These are phyloP conservation scores for Oxyruncus cristatus DNA, from an alignment of 2,113 vertebrate species.

Conservation along the genomic window DNA sequence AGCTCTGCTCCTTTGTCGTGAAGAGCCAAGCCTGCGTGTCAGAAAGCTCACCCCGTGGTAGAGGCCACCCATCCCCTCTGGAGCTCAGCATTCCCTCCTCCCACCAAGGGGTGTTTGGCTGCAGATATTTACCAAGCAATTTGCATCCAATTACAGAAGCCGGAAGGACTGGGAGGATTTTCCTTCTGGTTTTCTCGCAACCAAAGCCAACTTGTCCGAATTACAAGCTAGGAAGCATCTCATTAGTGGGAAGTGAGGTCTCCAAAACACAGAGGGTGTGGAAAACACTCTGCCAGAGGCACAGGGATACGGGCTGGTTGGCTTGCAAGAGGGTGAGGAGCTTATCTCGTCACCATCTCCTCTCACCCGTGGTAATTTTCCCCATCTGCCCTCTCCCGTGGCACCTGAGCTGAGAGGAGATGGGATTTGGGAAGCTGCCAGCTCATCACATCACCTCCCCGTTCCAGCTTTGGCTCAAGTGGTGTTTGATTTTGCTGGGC, in stretches of 20 bases:
- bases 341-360: not conserved
- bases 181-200: slow-evolving; percentile 31
- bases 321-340: not conserved
- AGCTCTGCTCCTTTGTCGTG: not conserved
- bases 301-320: not conserved
- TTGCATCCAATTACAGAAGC: slow-evolving; percentile 27
- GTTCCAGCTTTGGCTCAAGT: not conserved
- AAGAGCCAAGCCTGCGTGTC: not conserved
- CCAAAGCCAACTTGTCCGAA: not conserved
- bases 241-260: slow-evolving; percentile 38
- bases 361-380: not conserved
- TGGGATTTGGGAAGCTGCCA: not conserved
- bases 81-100: not conserved
- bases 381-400: not conserved
- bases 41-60: not conserved
- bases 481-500: not conserved
- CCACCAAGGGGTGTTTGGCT: not conserved
- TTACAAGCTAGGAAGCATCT: slow-evolving; percentile 47
- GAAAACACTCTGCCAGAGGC: not conserved
- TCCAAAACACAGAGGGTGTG: not conserved
- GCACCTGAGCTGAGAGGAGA: not conserved
- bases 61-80: not conserved
- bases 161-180: slow-evolving; percentile 14
- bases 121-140: not conserved
- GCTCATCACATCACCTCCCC: not conserved